Conservation (phyloP, 2,113 vertebrate genomes). For the Chaenocephalus aceratus region DNA sequence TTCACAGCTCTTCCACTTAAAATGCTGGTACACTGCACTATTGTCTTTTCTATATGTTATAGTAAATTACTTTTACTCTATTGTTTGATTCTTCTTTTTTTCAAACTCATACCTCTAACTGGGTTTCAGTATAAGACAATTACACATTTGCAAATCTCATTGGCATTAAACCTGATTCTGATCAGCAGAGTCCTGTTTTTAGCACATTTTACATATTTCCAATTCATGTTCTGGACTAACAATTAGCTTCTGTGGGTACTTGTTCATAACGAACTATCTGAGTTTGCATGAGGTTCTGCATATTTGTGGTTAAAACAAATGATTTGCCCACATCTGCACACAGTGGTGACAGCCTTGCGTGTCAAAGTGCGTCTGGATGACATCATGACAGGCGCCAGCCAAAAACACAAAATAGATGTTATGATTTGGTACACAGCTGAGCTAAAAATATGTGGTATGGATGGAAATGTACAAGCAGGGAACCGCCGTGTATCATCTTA, state of each 20-base stretch:
- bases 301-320: conserved; percentile 35
- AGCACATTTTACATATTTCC: background rate
- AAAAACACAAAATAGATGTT: conserved; percentile 66
- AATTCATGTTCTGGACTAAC: background rate
- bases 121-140: too few relatives aligned
- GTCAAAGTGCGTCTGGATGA: conserved; percentile 49
- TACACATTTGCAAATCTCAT: too few relatives aligned
- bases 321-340: conserved; percentile 40
- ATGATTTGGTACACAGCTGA: conserved; percentile 55
- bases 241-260: background rate
- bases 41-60: too few relatives aligned
- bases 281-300: conserved; percentile 16
- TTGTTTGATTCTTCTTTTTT: too few relatives aligned
- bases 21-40: too few relatives aligned
- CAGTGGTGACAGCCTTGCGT: conserved; percentile 47
- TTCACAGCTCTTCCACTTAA: too few relatives aligned
- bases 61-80: too few relatives aligned
- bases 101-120: too few relatives aligned
- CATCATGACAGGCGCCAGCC: conserved; percentile 36
- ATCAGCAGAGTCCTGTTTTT: conserved; percentile 15
- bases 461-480: conserved; percentile 39
- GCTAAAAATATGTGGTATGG: conserved; percentile 56
- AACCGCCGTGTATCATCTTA: conserved; percentile 26
- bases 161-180: too few relatives aligned
- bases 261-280: background rate